Conservation (phyloP, 2,888 invertebrate species). For the Tachina fera region DNA sequence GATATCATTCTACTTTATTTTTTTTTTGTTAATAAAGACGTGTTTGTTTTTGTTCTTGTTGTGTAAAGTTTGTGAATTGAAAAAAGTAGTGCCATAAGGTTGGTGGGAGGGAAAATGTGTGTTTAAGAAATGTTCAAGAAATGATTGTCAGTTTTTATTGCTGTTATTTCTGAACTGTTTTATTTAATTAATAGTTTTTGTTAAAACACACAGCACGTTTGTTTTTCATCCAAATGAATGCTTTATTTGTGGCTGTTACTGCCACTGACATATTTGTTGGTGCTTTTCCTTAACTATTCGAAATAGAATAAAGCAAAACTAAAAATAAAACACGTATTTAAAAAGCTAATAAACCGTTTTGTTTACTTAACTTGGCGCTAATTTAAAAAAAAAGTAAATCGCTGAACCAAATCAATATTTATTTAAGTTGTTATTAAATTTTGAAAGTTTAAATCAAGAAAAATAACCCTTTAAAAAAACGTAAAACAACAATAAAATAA, state of each 20-base stretch:
- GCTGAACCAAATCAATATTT: constrained; percentile 54
- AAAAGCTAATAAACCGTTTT: constrained; percentile 42
- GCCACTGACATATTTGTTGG: constrained; percentile 48
- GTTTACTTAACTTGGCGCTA: constrained; percentile 34
- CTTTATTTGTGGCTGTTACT: neutral
- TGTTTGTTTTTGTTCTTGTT: constrained; percentile 3
- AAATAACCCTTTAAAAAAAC: constrained; percentile 26
- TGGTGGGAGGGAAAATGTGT: constrained; percentile 63
- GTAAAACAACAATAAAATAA: constrained; percentile 46
- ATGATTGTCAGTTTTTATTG: constrained; percentile 40
- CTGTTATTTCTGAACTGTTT: constrained; percentile 65
- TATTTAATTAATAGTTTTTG: constrained; percentile 68
- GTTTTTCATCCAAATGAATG: constrained; percentile 2
- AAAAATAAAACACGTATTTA: neutral
- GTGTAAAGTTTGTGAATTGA: constrained; percentile 26
- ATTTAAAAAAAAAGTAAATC: constrained; percentile 47
- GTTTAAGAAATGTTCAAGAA: constrained; percentile 4
- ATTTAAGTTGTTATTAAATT: constrained; percentile 45
- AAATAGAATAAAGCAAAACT: constrained; percentile 31
- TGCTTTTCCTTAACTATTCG: constrained; percentile 20
- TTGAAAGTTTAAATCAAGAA: constrained; percentile 24
- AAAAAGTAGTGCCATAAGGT: constrained; percentile 67
- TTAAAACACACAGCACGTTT: constrained; percentile 19
- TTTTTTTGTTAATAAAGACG: constrained; percentile 5
- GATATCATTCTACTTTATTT: constrained; percentile 44